Evolutionary conservation across 2,888 invertebrate species (phyloP), one percentile per base, ranked within the genome.

Genomic region (Busseola fusca): DNA sequence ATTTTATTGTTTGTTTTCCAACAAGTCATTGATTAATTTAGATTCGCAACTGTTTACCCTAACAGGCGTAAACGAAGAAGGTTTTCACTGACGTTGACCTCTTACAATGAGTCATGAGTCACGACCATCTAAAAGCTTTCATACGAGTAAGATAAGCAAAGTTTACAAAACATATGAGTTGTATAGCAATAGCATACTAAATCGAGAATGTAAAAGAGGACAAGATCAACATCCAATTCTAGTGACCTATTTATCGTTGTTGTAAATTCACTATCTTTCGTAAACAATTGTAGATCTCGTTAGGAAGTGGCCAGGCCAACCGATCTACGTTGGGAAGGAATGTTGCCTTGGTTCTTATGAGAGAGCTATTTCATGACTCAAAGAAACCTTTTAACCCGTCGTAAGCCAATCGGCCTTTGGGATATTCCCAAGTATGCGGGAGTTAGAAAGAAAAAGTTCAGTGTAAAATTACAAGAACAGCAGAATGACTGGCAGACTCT

Each of bases 211-310:
- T 59, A 27, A 74, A 78, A 63, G 65, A 52, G 78, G 66, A 54
- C 79, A 78, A 79, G 54, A 64, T 59, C 52, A 45, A 40, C 42
- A 69, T 78, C n/a, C n/a, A 78, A 56, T 69, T 30, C 54, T 65
- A 66, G 58, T 78, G 59, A 74, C 74, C 74, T 59, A 78, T 64
- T 59, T 66, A 78, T 45, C 37, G 30, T 42, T 37, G 54, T 45
- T 63, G 30, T 64, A 64, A 73, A 54, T 57, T 57, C 27, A 65
- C 37, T 62, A 50, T 45, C 10, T 62, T 76, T 72, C 25, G 48
- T 50, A 77, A 77, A 72, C 77, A 77, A 59, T 56, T 37, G 54
- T 30, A n/a, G 5, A 57, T 30, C 14, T 60, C 12, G 27, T 21
- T 21, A 12, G 14, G 18, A 34, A n/a, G 5, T 40, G 34, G 25